Percentiles rank a stretch among this genome's conserved stretches.
Evolutionary conservation across 2,797 vertebrate species (phyloP).

Genomic region (Sebastes cheni): DNA sequence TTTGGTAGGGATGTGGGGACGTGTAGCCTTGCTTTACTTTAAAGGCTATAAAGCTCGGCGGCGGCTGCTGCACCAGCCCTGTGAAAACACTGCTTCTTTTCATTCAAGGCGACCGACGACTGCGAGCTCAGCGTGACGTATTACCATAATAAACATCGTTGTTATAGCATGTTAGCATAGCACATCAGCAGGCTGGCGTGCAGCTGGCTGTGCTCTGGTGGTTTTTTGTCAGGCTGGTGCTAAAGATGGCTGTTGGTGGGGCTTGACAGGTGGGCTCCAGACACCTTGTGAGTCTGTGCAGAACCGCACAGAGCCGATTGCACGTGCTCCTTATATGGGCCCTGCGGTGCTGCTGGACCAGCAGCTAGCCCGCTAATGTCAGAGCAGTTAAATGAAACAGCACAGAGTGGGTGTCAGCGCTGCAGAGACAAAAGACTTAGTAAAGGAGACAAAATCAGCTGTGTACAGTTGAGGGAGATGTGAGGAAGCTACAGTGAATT

Average conservation of each 20-base stretch:
- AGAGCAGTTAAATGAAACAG: slow-evolving; percentile 46
- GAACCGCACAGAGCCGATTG: slow-evolving; percentile 46
- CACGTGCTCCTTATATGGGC: slow-evolving; percentile 65
- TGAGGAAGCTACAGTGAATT: neutral
- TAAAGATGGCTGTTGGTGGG: slow-evolving; percentile 60
- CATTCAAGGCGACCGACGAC: slow-evolving; percentile 45
- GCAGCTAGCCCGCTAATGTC: slow-evolving; percentile 39
- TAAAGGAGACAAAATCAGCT: slow-evolving; percentile 34
- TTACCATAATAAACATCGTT: slow-evolving; percentile 65
- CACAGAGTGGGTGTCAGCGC: slow-evolving; percentile 45
- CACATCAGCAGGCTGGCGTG: slow-evolving; percentile 43
- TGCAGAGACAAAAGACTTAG: slow-evolving; percentile 48
- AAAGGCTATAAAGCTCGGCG: slow-evolving; percentile 65
- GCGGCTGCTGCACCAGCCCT: slow-evolving; percentile 51
- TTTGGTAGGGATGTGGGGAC: slow-evolving; percentile 53
- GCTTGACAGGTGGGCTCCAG: slow-evolving; percentile 73
- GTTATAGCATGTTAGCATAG: slow-evolving; percentile 63
- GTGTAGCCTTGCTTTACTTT: slow-evolving; percentile 67
- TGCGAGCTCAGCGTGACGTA: slow-evolving; percentile 51
- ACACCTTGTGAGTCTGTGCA: slow-evolving; percentile 75
- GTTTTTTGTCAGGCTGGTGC: slow-evolving; percentile 53
- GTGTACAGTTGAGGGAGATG: slow-evolving; percentile 4
- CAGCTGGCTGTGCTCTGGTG: slow-evolving; percentile 48
- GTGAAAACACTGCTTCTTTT: slow-evolving; percentile 67
- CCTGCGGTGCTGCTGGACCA: slow-evolving; percentile 26